Conservation (phyloP, 2,797 vertebrate species). For the Huso huso region DNA sequence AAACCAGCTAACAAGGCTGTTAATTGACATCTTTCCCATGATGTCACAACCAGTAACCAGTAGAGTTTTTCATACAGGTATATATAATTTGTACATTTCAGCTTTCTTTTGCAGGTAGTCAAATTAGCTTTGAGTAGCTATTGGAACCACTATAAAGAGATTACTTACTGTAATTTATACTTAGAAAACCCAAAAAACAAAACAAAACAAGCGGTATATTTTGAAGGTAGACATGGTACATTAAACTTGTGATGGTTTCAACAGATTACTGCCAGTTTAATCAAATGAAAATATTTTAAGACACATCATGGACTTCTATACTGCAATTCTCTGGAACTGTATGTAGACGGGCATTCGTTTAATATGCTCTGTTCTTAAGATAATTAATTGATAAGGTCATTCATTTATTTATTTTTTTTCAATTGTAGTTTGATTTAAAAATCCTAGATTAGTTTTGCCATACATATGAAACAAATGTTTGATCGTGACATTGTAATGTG, state of each 20-base stretch:
- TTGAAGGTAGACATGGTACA: not conserved
- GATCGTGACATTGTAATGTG: too few relatives aligned
- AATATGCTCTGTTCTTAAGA: too few relatives aligned
- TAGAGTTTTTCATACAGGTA: conserved; percentile 1
- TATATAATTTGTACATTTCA: conserved; percentile 10
- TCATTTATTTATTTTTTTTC: too few relatives aligned
- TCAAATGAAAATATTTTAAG: not conserved
- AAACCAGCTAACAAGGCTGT: conserved; percentile 29
- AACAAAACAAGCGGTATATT: not conserved
- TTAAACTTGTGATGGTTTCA: not conserved
- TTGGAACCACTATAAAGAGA: not conserved
- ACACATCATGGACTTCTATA: too few relatives aligned
- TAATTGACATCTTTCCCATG: conserved; percentile 58
- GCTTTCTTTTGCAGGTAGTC: not conserved
- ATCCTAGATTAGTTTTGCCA: too few relatives aligned
- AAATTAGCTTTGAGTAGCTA: not conserved
- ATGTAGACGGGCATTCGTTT: too few relatives aligned
- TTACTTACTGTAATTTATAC: not conserved
- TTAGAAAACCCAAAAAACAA: not conserved
- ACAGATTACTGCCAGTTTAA: conserved; percentile 1
- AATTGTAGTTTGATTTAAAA: too few relatives aligned
- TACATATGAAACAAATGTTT: too few relatives aligned
- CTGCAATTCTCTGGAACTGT: too few relatives aligned
- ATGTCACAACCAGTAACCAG: conserved; percentile 24
- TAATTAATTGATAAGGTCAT: too few relatives aligned